Percentiles rank a stretch among this genome's conserved stretches.
phyloP scores from a whole-genome alignment of 2,888 invertebrate species.

The Petrolisthes manimaculis region DNA sequence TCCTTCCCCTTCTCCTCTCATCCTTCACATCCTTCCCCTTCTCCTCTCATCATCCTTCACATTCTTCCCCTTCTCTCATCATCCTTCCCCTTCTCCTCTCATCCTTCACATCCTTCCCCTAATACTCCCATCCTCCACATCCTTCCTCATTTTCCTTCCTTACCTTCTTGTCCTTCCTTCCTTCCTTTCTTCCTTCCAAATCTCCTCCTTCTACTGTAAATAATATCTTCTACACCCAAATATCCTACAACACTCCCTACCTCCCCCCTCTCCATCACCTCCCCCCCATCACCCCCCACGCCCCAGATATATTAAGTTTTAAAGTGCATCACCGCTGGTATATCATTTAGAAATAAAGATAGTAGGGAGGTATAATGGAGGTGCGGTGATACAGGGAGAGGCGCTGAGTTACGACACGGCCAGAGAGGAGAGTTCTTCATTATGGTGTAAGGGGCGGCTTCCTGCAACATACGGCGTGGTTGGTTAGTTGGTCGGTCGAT shows the following conservation, averaged over 20 bases:
- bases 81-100: no score
- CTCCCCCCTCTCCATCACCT: not conserved
- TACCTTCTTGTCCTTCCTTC: not conserved
- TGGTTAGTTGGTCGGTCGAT: not conserved
- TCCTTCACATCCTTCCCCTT: no score
- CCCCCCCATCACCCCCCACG: constrained; percentile 12
- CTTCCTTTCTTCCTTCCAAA: not conserved
- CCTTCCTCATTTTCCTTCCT: no score
- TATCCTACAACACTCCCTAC: not conserved
- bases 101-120: no score
- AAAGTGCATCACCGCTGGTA: constrained; percentile 22
- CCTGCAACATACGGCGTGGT: not conserved
- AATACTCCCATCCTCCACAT: no score
- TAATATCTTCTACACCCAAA: no score
- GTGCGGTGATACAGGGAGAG: not conserved
- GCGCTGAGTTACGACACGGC: not conserved
- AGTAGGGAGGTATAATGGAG: not conserved
- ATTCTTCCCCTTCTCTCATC: no score
- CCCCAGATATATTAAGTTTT: constrained; percentile 27
- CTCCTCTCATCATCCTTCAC: no score
- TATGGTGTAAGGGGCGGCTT: not conserved
- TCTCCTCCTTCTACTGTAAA: no score
- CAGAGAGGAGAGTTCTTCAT: not conserved
- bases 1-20: no score
- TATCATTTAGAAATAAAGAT: not conserved